phyloP scores from a whole-genome alignment of 2,797 vertebrate species.

The Microctenopoma steveboyesi region DNA sequence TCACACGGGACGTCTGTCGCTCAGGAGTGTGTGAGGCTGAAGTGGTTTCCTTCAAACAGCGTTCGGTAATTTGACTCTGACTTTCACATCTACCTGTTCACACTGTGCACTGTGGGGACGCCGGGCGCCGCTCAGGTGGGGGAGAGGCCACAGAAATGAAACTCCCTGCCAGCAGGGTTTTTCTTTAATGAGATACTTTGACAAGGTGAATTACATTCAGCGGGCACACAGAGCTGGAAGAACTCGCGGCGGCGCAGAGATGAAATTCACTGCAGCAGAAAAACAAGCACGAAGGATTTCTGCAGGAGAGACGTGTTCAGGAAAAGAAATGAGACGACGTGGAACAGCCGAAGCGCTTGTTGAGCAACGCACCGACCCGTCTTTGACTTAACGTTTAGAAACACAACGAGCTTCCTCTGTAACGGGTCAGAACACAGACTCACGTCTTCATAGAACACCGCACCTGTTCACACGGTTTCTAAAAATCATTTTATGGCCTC shows the following conservation, averaged over 20 bases:
- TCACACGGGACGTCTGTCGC: slow-evolving; percentile 16
- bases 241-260: background rate
- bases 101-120: slow-evolving; percentile 35
- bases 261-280: background rate
- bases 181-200: slow-evolving; percentile 53
- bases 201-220: slow-evolving; percentile 46
- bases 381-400: too few relatives aligned
- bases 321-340: background rate
- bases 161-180: slow-evolving; percentile 19
- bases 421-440: too few relatives aligned
- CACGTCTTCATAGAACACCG: too few relatives aligned
- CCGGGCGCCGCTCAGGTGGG: slow-evolving; percentile 17
- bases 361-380: background rate
- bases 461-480: too few relatives aligned
- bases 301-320: slow-evolving; percentile 5
- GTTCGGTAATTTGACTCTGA: slow-evolving; percentile 45
- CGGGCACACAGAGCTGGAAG: slow-evolving; percentile 11
- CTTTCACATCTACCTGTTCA: slow-evolving; percentile 43
- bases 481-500: too few relatives aligned
- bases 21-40: slow-evolving; percentile 15
- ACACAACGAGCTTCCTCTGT: too few relatives aligned
- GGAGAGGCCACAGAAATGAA: slow-evolving; percentile 34
- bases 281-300: background rate
- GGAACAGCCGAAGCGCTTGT: background rate
- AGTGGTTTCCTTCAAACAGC: slow-evolving; percentile 40